These are phyloP conservation scores for Pteropus alecto DNA, from an alignment of 2,113 vertebrate species.

Conservation along the genomic window DNA sequence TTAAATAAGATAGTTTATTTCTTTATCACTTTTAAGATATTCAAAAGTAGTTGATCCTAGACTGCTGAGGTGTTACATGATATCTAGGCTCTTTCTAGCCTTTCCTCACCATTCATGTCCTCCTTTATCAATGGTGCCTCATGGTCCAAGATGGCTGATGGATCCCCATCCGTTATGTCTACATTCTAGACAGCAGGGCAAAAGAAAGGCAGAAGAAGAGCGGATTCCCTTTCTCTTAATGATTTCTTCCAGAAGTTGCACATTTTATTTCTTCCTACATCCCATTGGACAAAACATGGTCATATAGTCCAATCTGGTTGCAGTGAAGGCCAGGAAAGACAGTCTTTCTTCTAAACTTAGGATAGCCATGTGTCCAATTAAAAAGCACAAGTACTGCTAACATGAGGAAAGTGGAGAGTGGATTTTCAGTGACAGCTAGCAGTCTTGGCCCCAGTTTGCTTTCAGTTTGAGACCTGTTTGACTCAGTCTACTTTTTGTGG, in stretches of 20 bases:
- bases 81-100: not conserved
- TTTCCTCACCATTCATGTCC: not conserved
- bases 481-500: not conserved
- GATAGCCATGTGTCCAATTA: no score
- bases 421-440: not conserved
- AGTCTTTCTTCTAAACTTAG: not conserved
- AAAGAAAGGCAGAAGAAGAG: not conserved
- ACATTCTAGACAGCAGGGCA: not conserved
- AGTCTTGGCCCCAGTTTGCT: not conserved
- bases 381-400: not conserved
- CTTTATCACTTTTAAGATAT: not conserved
- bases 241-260: not conserved
- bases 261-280: not conserved
- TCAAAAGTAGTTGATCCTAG: not conserved
- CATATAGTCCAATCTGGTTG: not conserved
- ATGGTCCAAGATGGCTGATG: not conserved
- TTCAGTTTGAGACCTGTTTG: not conserved
- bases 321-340: not conserved
- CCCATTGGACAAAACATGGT: not conserved
- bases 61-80: not conserved
- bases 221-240: not conserved
- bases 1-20: constrained; percentile 20
- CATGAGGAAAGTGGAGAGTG: not conserved
- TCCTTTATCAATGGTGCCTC: not conserved
- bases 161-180: not conserved